Percentiles rank a stretch among this genome's conserved stretches.
Evolutionary conservation across 2,797 vertebrate species (phyloP).

Genomic region (Rhinogobio ventralis): DNA sequence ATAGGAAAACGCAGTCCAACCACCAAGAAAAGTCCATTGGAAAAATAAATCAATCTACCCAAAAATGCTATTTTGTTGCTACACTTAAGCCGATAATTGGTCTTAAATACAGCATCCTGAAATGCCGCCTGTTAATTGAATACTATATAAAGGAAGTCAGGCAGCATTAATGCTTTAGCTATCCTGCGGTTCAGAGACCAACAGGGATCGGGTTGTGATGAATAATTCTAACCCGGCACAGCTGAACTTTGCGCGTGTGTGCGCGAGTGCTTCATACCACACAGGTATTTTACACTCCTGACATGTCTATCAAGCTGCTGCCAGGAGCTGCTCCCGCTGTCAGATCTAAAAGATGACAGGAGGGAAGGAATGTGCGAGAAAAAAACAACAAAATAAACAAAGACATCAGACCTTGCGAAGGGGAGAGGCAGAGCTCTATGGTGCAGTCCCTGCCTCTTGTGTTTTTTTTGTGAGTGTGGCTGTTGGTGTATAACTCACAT

Average conservation of each 20-base stretch:
- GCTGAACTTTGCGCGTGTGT: conserved; percentile 43
- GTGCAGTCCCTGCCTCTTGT: conserved; percentile 21
- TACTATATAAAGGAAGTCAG: conserved; percentile 30
- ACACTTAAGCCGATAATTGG: conserved; percentile 22
- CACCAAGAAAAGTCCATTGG: conserved; percentile 1
- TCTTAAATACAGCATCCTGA: conserved; percentile 24
- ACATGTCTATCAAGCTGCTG: conserved; percentile 61
- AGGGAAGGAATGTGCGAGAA: conserved; percentile 63
- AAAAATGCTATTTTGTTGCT: conserved; percentile 29
- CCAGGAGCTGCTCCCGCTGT: conserved; percentile 59
- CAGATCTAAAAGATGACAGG: conserved; percentile 59
- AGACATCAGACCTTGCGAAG: conserved; percentile 44
- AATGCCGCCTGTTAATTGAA: conserved; percentile 36
- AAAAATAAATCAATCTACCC: background rate
- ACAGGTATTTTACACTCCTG: conserved; percentile 54
- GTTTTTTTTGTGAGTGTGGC: conserved; percentile 21
- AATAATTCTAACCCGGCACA: conserved; percentile 47
- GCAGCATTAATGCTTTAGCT: conserved; percentile 35
- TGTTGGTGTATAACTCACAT: conserved; percentile 6
- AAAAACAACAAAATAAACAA: conserved; percentile 43
- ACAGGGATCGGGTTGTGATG: conserved; percentile 51
- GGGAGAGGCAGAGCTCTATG: conserved; percentile 39
- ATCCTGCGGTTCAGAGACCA: conserved; percentile 44
- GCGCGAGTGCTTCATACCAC: conserved; percentile 33
- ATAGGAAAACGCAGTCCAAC: background rate